Evolutionary conservation across 2,888 invertebrate genomes (phyloP).

Genomic region (Anaspis maculata): DNA sequence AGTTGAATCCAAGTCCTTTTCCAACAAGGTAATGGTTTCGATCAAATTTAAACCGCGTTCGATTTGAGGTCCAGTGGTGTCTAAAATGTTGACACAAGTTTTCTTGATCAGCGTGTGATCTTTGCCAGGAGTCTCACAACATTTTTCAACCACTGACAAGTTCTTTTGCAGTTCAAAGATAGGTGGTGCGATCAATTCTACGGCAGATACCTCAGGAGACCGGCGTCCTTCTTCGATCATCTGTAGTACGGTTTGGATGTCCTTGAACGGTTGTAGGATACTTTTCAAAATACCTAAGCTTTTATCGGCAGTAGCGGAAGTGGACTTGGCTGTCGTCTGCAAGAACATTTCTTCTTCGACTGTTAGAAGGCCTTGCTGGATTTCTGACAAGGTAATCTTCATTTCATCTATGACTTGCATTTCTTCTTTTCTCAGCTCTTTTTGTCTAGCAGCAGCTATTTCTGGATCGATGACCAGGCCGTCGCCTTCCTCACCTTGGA

Average conservation of each 20-base stretch:
- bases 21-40: slow-evolving; percentile 44
- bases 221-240: slow-evolving; percentile 44
- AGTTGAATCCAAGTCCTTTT: slow-evolving; percentile 37
- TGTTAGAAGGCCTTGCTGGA: slow-evolving; percentile 50
- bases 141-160: slow-evolving; percentile 58
- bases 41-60: slow-evolving; percentile 48
- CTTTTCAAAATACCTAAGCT: slow-evolving; percentile 59
- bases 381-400: slow-evolving; percentile 40
- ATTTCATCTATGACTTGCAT: slow-evolving; percentile 29
- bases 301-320: slow-evolving; percentile 56
- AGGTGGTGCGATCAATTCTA: slow-evolving; percentile 50
- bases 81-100: slow-evolving; percentile 58
- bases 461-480: slow-evolving; percentile 47
- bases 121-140: slow-evolving; percentile 58
- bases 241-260: slow-evolving; percentile 54
- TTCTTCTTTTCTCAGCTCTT: slow-evolving; percentile 36
- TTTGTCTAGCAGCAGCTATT: slow-evolving; percentile 41
- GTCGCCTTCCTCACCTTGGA: slow-evolving; percentile 51
- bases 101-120: slow-evolving; percentile 60
- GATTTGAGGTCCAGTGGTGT: slow-evolving; percentile 50
- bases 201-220: slow-evolving; percentile 46
- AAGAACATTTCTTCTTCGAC: slow-evolving; percentile 58
- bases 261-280: slow-evolving; percentile 52
- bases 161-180: slow-evolving; percentile 57
- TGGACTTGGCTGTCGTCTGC: slow-evolving; percentile 58